Base-by-base conservation (phyloP, 2,888 invertebrate species). In the Agapetus fuscipes region DNA sequence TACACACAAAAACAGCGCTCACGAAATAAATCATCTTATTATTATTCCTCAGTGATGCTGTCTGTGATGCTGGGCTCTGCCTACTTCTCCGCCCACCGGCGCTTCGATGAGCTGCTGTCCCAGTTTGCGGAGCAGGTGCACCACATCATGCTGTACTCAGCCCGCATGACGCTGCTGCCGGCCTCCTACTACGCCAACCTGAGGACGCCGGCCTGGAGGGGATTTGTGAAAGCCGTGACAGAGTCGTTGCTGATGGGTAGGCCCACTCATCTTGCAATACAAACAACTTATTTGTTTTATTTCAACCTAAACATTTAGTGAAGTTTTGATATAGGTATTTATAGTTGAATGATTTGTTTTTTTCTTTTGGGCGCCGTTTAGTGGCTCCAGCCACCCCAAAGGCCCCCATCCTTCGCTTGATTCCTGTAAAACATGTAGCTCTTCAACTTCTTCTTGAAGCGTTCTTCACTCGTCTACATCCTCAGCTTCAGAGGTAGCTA, bases 131-230 rank as follows among this genome's bases (percentile, higher is more conserved):
- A 62, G 39, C 71, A 68, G 26, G 77, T 88, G 1, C 78, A 82
- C 52, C 70, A 74, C 49, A 78, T 91, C 46, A 90, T 90, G 57
- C 65, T 76, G 50, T 76, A 78, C 17, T 83, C 83, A 39, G 75
- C 80, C 0, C 72, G 73, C 37, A 62, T 91, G 46, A 77, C 80
- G 48, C 66, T 78, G 29, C 55, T 87, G 31, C 82, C 90, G 2
- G 71, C 82, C 0, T 62, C 66, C 41, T 56, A 79, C 48, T 86
- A 83, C 10, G 72, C 74, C 50, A 64, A 63, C 35, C 60, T 80
- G 1, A 72, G 73, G 43, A 56, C 86, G 37, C 74, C 78, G 30
- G 66, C 72, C 4, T 91, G 90, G 89, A 72, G 56, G 38, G 70
- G 77, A 46, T 90, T 90, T 54, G 81, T 79, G 36, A 59, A 64